Base-by-base conservation (phyloP, 2,888 invertebrate genomes). In the Mellilla xanthometata region DNA sequence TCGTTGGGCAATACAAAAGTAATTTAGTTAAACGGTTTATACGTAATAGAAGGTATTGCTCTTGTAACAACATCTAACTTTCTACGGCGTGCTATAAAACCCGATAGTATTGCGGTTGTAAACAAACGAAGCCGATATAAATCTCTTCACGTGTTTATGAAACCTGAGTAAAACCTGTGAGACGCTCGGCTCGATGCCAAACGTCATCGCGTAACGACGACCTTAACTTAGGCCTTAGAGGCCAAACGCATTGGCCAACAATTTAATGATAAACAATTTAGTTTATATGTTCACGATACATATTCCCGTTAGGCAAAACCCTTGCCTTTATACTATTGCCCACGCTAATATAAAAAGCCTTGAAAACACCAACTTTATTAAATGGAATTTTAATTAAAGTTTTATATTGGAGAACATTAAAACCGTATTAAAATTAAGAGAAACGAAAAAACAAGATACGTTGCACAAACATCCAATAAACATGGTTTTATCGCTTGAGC, bases 401-500 rank as follows among this genome's bases (percentile, higher is more conserved):
- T 58, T 54, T 54, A 67, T 58, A 56, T 46, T 54, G 49, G 54
- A 49, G 57, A 55, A 52, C 54, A 55, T 64, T 65, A 67, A 58
- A 61, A 59, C 56, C 53, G 62, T 65, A 68, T 71, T 68, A 60
- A 71, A 71, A 65, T 68, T 64, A 68, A 68, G 67, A 66, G 66
- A 71, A 71, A 71, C 64, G 60, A 63, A 60, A 42, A 43, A 64
- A 62, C 61, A 64, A 62, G 62, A 66, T 60, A 62, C 64, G 53
- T 61, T 63, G 65, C 61, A 65, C 62, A 76, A 76, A 77, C 68
- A 69, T 58, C 62, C 62, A 71, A 65, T 72, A 66, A 72, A 77
- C 69, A 72, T 65, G 70, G 61, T 72, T 72, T 72, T 72, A 72
- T 70, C 71, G 71, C 69, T 62, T 57, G 66, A 72, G 70, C 74